These are phyloP conservation scores for Serilophus lunatus DNA, from an alignment of 2,113 vertebrate genomes.

Conservation along the genomic window DNA sequence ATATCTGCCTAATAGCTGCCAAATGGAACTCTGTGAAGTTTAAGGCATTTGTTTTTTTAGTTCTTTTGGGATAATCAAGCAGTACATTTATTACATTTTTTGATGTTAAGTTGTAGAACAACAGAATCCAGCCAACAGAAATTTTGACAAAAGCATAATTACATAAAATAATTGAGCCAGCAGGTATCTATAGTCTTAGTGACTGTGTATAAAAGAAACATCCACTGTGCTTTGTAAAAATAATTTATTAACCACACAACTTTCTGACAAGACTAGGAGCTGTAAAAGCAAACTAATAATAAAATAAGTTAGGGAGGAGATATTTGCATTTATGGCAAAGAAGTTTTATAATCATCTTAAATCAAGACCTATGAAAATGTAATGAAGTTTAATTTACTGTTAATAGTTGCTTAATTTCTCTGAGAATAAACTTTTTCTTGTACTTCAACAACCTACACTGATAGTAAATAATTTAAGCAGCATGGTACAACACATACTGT, in stretches of 20 bases:
- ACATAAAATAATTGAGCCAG: conserved; percentile 23
- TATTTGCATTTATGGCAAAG: not conserved
- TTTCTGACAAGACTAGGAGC: not conserved
- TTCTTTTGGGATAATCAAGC: not conserved
- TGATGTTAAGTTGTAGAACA: not conserved
- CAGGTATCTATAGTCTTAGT: not conserved
- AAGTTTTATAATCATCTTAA: conserved; percentile 46
- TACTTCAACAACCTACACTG: not conserved
- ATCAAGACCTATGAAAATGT: conserved; percentile 53
- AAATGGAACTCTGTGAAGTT: not conserved
- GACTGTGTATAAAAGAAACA: not conserved
- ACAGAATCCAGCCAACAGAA: not conserved
- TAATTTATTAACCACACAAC: conserved; percentile 7
- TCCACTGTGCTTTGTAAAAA: not conserved
- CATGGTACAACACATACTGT: not conserved
- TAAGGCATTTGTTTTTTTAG: not conserved
- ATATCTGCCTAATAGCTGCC: not conserved
- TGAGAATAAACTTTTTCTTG: conserved; percentile 13
- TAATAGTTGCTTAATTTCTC: conserved; percentile 39
- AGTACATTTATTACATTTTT: not conserved
- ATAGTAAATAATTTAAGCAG: conserved; percentile 40
- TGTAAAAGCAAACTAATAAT: conserved; percentile 12
- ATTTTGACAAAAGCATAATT: not conserved
- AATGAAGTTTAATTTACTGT: conserved; percentile 40
- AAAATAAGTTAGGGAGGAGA: not conserved